Percentiles rank a stretch among this genome's conserved stretches.
These are phyloP conservation scores for Galemys pyrenaicus DNA, from an alignment of 2,113 vertebrate genomes.

Conservation along the genomic window DNA sequence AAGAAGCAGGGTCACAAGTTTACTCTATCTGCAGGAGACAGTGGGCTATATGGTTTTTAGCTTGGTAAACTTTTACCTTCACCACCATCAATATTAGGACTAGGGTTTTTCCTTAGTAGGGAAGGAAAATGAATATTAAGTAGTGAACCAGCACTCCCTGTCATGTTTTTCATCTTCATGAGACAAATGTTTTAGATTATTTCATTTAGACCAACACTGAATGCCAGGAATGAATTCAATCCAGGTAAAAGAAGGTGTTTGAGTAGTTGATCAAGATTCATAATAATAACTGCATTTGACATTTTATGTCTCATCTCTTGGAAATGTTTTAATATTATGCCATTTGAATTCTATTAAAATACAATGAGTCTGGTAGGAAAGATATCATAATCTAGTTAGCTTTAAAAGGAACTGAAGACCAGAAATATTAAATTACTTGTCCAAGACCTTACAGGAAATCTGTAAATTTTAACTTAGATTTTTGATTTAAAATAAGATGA, in stretches of 20 bases:
- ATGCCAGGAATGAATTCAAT: not conserved
- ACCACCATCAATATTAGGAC: not conserved
- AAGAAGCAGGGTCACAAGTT: not conserved
- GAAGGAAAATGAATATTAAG: not conserved
- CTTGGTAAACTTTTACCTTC: not conserved
- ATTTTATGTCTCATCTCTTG: not conserved
- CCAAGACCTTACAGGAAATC: conserved; percentile 34
- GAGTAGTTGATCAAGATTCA: not conserved
- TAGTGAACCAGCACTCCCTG: not conserved
- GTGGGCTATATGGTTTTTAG: not conserved
- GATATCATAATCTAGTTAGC: conserved; percentile 7
- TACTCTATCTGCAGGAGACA: not conserved
- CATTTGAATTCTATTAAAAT: not conserved
- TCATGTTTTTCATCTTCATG: not conserved
- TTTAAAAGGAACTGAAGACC: not conserved
- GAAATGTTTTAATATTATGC: conserved; percentile 37
- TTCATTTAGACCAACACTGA: not conserved
- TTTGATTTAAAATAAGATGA: not conserved
- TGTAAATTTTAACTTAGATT: not conserved
- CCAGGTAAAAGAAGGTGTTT: not conserved
- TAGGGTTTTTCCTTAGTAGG: not conserved
- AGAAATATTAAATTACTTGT: conserved; percentile 44
- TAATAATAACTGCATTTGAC: not conserved
- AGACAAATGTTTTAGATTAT: not conserved
- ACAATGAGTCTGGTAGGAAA: not conserved